phyloP scores from a whole-genome alignment of 37 sponge, comb jelly and placozoan species.

The Beroe forskalii region DNA sequence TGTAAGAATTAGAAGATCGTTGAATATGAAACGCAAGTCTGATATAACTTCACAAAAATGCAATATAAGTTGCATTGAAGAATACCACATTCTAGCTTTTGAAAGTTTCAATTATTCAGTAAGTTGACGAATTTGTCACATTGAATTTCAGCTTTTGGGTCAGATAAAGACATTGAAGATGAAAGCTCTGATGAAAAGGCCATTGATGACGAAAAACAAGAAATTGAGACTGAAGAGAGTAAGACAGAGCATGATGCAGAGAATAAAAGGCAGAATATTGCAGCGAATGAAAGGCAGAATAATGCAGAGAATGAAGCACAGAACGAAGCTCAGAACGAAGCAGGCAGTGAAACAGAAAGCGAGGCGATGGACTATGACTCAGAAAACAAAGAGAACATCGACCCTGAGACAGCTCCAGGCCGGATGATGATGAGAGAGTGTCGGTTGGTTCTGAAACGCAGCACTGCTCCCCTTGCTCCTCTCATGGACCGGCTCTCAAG shows the following conservation, averaged over 20 bases:
- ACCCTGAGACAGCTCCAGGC: not conserved
- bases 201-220: not conserved
- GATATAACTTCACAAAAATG: too few relatives aligned
- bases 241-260: not conserved
- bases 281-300: not conserved
- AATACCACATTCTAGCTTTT: too few relatives aligned
- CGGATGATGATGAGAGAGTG: not conserved
- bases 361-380: conserved; percentile 36
- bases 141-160: too few relatives aligned
- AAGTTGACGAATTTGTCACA: too few relatives aligned
- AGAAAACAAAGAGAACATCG: conserved; percentile 60
- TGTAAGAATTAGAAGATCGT: too few relatives aligned
- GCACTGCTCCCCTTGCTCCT: not conserved
- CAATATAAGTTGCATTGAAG: too few relatives aligned
- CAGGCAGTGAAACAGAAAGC: not conserved
- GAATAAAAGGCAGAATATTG: not conserved
- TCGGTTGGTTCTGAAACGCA: not conserved
- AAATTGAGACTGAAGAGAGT: not conserved
- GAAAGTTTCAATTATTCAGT: too few relatives aligned
- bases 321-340: not conserved
- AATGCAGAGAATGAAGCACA: not conserved
- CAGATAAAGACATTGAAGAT: too few relatives aligned
- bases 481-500: not conserved
- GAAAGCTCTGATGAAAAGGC: not conserved
- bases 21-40: too few relatives aligned